These are phyloP conservation scores for Nebria salina DNA, from an alignment of 2,888 invertebrate species.

Conservation along the genomic window DNA sequence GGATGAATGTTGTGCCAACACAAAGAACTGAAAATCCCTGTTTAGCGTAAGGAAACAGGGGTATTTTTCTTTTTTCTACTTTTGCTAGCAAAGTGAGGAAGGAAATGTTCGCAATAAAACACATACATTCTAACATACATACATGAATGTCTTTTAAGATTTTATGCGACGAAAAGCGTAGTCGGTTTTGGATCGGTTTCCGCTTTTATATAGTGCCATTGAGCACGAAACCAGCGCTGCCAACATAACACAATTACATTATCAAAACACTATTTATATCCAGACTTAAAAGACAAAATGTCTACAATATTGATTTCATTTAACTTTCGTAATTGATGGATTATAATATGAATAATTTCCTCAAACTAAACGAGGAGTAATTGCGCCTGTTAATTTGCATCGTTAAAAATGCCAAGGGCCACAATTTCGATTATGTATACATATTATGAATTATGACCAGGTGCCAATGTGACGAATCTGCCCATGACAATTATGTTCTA, in stretches of 20 bases:
- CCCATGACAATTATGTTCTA: no score
- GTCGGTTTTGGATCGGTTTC: conserved; percentile 15
- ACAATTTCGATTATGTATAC: no score
- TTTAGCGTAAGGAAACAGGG: conserved; percentile 36
- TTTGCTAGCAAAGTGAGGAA: conserved; percentile 34
- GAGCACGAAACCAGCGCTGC: conserved; percentile 4
- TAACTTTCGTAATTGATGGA: no score
- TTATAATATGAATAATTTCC: no score
- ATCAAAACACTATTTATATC: not conserved
- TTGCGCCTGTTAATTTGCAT: no score
- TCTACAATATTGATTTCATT: no score
- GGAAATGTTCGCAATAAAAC: conserved; percentile 39
- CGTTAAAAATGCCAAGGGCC: no score
- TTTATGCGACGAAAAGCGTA: conserved; percentile 7
- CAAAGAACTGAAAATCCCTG: conserved; percentile 41
- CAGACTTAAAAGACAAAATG: no score
- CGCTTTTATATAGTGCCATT: not conserved
- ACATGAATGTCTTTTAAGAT: not conserved
- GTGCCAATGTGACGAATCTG: no score
- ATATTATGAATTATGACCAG: no score
- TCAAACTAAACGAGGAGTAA: no score
- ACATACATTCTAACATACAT: conserved; percentile 17
- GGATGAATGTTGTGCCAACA: conserved; percentile 8
- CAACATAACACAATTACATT: not conserved
- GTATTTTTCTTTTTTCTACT: conserved; percentile 27